A percentile compares a stretch with the other conserved stretches of the same genome.
phyloP scores from a whole-genome alignment of 1,140 invertebrate genomes.

The Aphelenchoides fujianensis region DNA sequence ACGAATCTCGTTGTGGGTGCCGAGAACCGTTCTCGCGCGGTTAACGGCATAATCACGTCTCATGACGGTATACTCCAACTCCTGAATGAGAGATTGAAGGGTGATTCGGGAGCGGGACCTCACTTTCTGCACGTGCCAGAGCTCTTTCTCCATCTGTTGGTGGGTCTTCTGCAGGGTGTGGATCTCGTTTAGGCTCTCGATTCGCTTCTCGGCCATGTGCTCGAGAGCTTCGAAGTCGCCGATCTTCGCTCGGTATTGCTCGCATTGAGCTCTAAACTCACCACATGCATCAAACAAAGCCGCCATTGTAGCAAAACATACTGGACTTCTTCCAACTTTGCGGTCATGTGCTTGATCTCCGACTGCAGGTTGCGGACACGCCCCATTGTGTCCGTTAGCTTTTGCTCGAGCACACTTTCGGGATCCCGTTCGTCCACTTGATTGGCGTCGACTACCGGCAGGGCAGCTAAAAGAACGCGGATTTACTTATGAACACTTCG shows the following conservation, averaged over 20 bases:
- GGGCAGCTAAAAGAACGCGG: background rate
- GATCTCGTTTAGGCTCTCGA: constrained; percentile 20
- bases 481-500: constrained; percentile 4
- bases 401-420: constrained; percentile 5
- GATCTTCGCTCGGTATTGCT: constrained; percentile 16
- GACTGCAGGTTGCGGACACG: background rate
- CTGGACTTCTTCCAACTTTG: constrained; percentile 4
- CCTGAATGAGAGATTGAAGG: too few species aligned
- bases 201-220: constrained; percentile 20
- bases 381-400: background rate
- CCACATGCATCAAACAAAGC: background rate
- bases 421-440: constrained; percentile 12
- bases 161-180: constrained; percentile 17
- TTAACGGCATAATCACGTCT: constrained; percentile 25
- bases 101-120: background rate
- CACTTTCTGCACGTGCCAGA: constrained; percentile 29
- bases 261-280: constrained; percentile 15
- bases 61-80: constrained; percentile 27
- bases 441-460: background rate
- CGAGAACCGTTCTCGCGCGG: constrained; percentile 20
- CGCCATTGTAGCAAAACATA: background rate
- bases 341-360: background rate
- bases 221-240: constrained; percentile 22
- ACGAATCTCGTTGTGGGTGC: constrained; percentile 27
- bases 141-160: constrained; percentile 25